A percentile compares a stretch with the other conserved stretches of the same genome.
Evolutionary conservation across 2,113 vertebrate species (phyloP).

Genomic region (Phodopus roborovskii): DNA sequence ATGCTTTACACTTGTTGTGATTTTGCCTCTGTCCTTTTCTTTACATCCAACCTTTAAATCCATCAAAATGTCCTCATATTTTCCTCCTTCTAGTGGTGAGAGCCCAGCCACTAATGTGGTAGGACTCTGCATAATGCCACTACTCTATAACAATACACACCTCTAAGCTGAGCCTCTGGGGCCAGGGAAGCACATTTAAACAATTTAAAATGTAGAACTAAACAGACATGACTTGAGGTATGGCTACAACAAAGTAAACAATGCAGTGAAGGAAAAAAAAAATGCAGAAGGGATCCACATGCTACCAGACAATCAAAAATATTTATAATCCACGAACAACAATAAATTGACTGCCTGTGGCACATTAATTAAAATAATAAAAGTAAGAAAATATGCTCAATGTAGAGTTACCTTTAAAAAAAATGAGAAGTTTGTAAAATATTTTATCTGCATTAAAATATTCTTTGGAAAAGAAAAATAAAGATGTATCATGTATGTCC

Average conservation of each 20-base stretch:
- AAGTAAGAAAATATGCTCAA: constrained; percentile 76
- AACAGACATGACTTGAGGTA: constrained; percentile 78
- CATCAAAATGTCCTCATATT: neutral
- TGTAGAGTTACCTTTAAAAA: constrained; percentile 75
- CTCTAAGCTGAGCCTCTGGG: neutral
- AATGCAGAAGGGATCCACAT: constrained; percentile 57
- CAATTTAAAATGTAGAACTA: constrained; percentile 61
- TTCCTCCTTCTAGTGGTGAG: neutral
- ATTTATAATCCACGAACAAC: constrained; percentile 59
- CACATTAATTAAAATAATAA: constrained; percentile 79
- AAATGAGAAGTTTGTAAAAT: constrained; percentile 57
- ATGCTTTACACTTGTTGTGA: neutral
- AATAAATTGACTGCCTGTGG: constrained; percentile 77
- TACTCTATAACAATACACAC: constrained; percentile 33
- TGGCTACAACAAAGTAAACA: constrained; percentile 65
- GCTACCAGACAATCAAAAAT: constrained; percentile 59
- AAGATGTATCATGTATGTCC: neutral
- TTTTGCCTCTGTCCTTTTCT: constrained; percentile 10
- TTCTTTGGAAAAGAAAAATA: constrained; percentile 76
- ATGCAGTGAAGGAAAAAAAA: constrained; percentile 73
- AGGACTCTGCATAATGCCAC: neutral
- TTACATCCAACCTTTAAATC: constrained; percentile 3
- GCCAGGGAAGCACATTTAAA: constrained; percentile 49
- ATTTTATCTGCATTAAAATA: constrained; percentile 70
- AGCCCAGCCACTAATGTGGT: neutral